A percentile compares a stretch with the other conserved stretches of the same genome.
Evolutionary conservation across 1,140 invertebrate species (phyloP).

Genomic region (Zaprionus camerounensis): DNA sequence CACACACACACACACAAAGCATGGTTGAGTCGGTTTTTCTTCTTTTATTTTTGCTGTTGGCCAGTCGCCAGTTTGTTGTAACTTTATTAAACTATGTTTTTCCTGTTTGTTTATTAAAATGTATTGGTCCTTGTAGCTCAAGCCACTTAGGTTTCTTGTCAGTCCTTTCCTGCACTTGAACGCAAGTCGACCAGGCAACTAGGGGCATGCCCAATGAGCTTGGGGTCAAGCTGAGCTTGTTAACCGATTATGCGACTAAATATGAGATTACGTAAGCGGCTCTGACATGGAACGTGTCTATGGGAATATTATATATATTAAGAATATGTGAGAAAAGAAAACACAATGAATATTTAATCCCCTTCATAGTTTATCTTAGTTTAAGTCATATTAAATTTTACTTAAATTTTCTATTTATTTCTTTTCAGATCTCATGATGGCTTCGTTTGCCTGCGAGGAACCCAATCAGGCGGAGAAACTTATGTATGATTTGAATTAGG

Average conservation of each 20-base stretch:
- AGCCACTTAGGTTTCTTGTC: slow-evolving; percentile 26
- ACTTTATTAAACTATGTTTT: slow-evolving; percentile 47
- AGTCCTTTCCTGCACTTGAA: slow-evolving; percentile 34
- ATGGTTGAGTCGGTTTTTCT: neutral
- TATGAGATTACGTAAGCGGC: neutral
- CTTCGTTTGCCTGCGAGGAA: slow-evolving; percentile 81
- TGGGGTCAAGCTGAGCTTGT: slow-evolving; percentile 29
- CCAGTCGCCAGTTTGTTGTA: slow-evolving; percentile 44
- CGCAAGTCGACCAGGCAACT: slow-evolving; percentile 9
- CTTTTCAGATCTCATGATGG: slow-evolving; percentile 82
- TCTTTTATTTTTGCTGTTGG: slow-evolving; percentile 20
- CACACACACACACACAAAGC: slow-evolving; percentile 1
- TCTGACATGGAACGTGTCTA: neutral
- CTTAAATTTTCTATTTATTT: slow-evolving; percentile 6
- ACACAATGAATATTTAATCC: neutral
- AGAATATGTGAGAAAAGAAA: neutral
- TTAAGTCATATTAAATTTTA: neutral
- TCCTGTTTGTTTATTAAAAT: slow-evolving; percentile 53
- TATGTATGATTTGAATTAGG: slow-evolving; percentile 81
- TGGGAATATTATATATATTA: neutral
- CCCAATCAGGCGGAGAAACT: slow-evolving; percentile 82
- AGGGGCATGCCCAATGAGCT: slow-evolving; percentile 13
- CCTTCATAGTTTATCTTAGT: neutral
- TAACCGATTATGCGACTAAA: slow-evolving; percentile 25
- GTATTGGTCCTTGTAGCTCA: slow-evolving; percentile 6